phyloP scores from a whole-genome alignment of 2,888 invertebrate genomes.

The Micoletzkya japonica region DNA sequence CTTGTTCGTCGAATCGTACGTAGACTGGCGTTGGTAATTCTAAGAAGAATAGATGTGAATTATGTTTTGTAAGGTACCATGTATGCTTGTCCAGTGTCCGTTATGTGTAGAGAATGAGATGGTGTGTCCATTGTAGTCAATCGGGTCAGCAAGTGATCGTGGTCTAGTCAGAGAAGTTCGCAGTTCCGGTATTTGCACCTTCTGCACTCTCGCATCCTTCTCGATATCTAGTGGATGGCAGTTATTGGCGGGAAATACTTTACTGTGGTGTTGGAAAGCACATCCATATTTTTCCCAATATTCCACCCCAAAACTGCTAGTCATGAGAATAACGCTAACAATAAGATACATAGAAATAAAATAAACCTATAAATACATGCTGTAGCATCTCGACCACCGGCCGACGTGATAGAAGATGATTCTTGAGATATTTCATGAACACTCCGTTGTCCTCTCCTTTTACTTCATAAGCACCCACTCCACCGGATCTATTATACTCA shows the following conservation, averaged over 20 bases:
- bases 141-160: slow-evolving; percentile 43
- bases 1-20: slow-evolving; percentile 43
- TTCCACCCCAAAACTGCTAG: background rate
- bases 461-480: slow-evolving; percentile 62
- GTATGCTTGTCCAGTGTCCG: slow-evolving; percentile 60
- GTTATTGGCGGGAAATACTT: background rate
- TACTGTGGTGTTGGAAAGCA: background rate
- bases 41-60: slow-evolving; percentile 31
- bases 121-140: slow-evolving; percentile 58
- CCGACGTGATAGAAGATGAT: slow-evolving; percentile 45
- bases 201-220: slow-evolving; percentile 57
- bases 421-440: slow-evolving; percentile 63
- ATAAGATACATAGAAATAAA: background rate
- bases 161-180: slow-evolving; percentile 63
- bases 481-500: slow-evolving; percentile 48
- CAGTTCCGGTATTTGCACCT: slow-evolving; percentile 65
- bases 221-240: slow-evolving; percentile 57
- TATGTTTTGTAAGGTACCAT: slow-evolving; percentile 41
- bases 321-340: background rate
- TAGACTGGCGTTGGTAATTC: slow-evolving; percentile 60
- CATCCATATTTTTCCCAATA: background rate
- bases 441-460: slow-evolving; percentile 63
- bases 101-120: slow-evolving; percentile 60
- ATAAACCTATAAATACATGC: slow-evolving; percentile 53
- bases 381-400: slow-evolving; percentile 61